Evolutionary conservation across 2,113 vertebrate species (phyloP).

Genomic region (Coryphaenoides rupestris): DNA sequence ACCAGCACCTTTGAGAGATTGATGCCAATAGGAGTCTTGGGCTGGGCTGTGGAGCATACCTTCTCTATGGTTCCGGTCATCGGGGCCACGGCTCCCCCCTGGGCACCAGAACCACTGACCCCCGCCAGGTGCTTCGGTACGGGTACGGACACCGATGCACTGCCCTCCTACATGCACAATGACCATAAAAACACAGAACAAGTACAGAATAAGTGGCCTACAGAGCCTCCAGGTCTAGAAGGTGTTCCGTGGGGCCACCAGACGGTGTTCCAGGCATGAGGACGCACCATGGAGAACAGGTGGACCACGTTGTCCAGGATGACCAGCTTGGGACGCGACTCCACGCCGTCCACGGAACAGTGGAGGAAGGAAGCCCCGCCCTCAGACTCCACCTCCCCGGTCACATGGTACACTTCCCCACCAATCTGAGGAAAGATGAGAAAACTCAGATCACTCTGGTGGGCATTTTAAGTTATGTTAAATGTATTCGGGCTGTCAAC

Average conservation of each 20-base stretch:
- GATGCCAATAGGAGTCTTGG: not conserved
- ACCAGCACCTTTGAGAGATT: too few species aligned
- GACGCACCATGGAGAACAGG: conserved; percentile 85
- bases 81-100: conserved; percentile 82
- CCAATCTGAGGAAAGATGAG: conserved; percentile 67
- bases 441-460: not conserved
- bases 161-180: conserved; percentile 75
- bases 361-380: conserved; percentile 75
- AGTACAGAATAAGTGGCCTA: too few species aligned
- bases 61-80: conserved; percentile 98
- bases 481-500: too few species aligned
- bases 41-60: conserved; percentile 65
- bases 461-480: not conserved
- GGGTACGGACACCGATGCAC: conserved; percentile 77
- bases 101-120: conserved; percentile 67
- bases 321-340: conserved; percentile 82
- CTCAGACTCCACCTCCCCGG: conserved; percentile 77
- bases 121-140: conserved; percentile 84
- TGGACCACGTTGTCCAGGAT: conserved; percentile 82
- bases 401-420: conserved; percentile 74
- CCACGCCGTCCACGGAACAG: conserved; percentile 80
- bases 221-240: too few species aligned
- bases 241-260: too few species aligned
- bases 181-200: too few species aligned
- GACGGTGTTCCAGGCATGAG: not conserved